Conservation (phyloP, 1,140 invertebrate genomes). For the Elysia chlorotica region DNA sequence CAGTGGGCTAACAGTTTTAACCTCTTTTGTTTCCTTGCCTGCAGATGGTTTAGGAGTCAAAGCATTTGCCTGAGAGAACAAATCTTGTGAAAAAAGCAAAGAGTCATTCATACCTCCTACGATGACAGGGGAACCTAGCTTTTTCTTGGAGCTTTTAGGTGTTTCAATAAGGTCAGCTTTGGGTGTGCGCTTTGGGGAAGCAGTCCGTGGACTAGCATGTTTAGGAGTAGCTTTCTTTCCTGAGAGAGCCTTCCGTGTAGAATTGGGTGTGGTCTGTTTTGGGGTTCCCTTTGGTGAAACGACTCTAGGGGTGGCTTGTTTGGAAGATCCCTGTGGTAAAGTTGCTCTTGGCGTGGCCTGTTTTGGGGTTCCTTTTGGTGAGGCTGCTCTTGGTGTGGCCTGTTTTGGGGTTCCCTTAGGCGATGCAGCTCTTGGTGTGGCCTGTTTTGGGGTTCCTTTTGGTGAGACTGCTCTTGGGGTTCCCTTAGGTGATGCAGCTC, state of each 20-base stretch:
- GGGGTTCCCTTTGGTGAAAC: no score
- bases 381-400: not conserved
- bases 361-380: constrained; percentile 12
- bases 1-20: no score
- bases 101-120: not conserved
- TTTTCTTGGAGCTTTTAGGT: constrained; percentile 1
- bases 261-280: not conserved
- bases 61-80: constrained; percentile 9
- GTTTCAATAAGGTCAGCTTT: no score
- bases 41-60: not conserved
- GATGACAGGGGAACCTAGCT: not conserved
- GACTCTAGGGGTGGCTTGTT: not conserved
- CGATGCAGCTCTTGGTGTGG: not conserved
- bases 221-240: not conserved
- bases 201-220: constrained; percentile 4
- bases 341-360: constrained; percentile 2
- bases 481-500: constrained; percentile 8
- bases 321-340: no score
- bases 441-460: constrained; percentile 9
- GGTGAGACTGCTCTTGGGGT: not conserved
- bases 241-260: not conserved
- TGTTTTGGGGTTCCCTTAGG: constrained; percentile 8
- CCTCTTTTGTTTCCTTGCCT: no score
- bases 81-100: not conserved
- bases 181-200: no score